Evolutionary conservation across 1,140 invertebrate species (phyloP).

Genomic region (Dinoponera quadriceps): DNA sequence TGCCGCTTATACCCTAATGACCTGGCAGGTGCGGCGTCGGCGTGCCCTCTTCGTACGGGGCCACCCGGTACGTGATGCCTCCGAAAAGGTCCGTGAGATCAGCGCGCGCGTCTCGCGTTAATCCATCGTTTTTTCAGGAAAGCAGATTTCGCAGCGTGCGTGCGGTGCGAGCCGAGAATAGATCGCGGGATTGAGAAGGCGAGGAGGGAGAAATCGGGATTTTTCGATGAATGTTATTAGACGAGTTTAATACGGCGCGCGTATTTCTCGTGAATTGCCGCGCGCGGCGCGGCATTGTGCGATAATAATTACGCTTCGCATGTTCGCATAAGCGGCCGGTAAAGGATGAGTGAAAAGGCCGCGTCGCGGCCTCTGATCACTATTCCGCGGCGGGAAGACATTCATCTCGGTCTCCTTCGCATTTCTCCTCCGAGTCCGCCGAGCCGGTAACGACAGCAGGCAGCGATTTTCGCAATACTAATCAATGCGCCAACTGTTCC

Average conservation of each 20-base stretch:
- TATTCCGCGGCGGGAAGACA: background rate
- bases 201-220: too few species aligned
- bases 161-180: background rate
- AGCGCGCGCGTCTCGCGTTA: constrained; percentile 17
- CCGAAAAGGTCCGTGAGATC: constrained; percentile 66
- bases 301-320: background rate
- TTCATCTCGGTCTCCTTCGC: constrained; percentile 5
- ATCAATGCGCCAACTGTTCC: constrained; percentile 44
- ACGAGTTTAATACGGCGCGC: too few species aligned
- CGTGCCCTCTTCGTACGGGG: constrained; percentile 67
- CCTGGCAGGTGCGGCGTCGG: constrained; percentile 82
- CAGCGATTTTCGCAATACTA: constrained; percentile 36
- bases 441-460: constrained; percentile 12
- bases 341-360: constrained; percentile 16
- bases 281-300: background rate
- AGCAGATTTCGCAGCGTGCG: constrained; percentile 5
- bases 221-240: too few species aligned
- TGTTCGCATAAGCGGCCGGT: background rate
- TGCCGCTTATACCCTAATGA: constrained; percentile 84
- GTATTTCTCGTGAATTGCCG: too few species aligned
- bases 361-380: constrained; percentile 19
- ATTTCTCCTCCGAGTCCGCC: constrained; percentile 10
- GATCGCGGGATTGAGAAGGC: too few species aligned
- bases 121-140: constrained; percentile 53
- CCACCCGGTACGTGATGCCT: constrained; percentile 74